phyloP scores from a whole-genome alignment of 2,888 invertebrate species.

The Marronus borbonicus region DNA sequence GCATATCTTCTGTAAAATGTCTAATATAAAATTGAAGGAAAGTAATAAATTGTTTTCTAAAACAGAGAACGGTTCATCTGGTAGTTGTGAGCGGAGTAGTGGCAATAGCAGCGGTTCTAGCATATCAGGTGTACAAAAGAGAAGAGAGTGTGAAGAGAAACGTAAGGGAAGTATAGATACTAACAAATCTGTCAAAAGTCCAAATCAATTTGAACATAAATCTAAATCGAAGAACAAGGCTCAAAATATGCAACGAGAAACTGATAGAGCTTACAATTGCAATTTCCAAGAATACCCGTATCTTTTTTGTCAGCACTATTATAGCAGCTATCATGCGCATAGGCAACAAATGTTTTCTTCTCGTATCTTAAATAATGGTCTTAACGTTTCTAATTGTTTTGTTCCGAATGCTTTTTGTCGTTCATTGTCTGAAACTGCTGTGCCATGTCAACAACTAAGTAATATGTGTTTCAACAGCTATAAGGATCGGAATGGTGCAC shows the following conservation, averaged over 20 bases:
- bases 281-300: slow-evolving; percentile 33
- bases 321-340: slow-evolving; percentile 1
- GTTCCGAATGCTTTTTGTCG: slow-evolving; percentile 38
- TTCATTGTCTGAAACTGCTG: slow-evolving; percentile 42
- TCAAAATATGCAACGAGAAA: slow-evolving; percentile 24
- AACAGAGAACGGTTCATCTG: slow-evolving; percentile 51
- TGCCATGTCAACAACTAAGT: slow-evolving; percentile 44
- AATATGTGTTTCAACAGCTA: slow-evolving; percentile 50
- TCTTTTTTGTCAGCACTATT: slow-evolving; percentile 26
- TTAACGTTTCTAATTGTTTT: slow-evolving; percentile 26
- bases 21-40: slow-evolving; percentile 45
- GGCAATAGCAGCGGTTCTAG: slow-evolving; percentile 48
- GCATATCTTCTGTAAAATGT: slow-evolving; percentile 46
- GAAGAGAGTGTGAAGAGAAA: slow-evolving; percentile 40
- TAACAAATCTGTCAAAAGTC: slow-evolving; percentile 40
- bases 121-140: slow-evolving; percentile 49
- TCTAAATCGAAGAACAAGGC: slow-evolving; percentile 25
- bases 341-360: slow-evolving; percentile 36
- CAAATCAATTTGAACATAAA: slow-evolving; percentile 26
- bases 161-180: slow-evolving; percentile 56
- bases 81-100: slow-evolving; percentile 44
- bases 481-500: slow-evolving; percentile 25
- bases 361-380: slow-evolving; percentile 28
- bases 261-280: slow-evolving; percentile 9
- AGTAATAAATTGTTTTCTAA: slow-evolving; percentile 55